Conservation (phyloP, 2,797 vertebrate genomes). For the Anabacerthia variegaticeps region DNA sequence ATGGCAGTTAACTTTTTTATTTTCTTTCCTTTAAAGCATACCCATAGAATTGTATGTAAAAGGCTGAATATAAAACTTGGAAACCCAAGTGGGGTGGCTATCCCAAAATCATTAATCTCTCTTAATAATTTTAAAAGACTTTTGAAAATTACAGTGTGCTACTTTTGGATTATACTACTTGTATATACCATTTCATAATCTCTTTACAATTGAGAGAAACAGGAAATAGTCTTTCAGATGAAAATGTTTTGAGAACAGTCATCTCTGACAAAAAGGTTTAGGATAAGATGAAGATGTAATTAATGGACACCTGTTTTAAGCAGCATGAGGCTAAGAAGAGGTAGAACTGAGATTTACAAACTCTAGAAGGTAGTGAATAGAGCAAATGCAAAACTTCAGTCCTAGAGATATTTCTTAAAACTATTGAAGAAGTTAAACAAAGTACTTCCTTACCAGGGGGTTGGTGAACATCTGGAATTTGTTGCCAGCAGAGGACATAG, state of each 20-base stretch:
- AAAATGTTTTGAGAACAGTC: not conserved
- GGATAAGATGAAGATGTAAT: not conserved
- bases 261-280: not conserved
- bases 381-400: not conserved
- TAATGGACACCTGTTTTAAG: not conserved
- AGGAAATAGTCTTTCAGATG: not conserved
- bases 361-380: not conserved
- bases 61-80: not conserved
- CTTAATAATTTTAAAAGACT: not conserved
- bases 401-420: not conserved
- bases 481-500: not conserved
- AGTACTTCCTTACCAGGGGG: not conserved
- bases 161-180: not conserved
- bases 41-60: not conserved
- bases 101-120: not conserved
- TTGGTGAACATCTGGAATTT: not conserved
- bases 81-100: not conserved
- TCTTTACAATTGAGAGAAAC: not conserved
- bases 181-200: not conserved
- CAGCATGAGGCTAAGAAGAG: not conserved
- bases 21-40: not conserved
- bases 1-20: not conserved
- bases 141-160: not conserved
- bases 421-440: not conserved
- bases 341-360: not conserved